Percentiles rank a stretch among this genome's conserved stretches.
Conservation (phyloP, 2,888 invertebrate species). For the Ochropleura leucogaster region DNA sequence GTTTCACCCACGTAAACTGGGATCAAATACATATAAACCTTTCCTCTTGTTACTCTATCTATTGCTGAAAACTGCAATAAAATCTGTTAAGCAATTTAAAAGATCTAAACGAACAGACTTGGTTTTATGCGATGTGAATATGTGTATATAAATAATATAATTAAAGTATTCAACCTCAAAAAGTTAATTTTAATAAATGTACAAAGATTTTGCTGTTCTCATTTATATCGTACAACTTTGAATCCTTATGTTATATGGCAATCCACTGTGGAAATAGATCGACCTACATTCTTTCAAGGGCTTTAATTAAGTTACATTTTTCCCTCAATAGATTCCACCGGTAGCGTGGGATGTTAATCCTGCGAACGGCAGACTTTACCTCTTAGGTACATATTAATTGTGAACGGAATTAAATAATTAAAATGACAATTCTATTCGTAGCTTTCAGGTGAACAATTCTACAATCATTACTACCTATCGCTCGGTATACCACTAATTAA, state of each 20-base stretch:
- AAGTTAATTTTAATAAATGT: background rate
- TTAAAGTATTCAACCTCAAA: too few relatives aligned
- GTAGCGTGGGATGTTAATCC: slow-evolving; percentile 32
- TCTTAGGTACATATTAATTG: background rate
- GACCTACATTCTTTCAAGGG: slow-evolving; percentile 20
- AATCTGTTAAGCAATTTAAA: too few relatives aligned
- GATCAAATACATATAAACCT: too few relatives aligned
- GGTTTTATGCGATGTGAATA: too few relatives aligned
- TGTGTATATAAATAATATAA: too few relatives aligned
- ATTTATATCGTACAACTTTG: background rate
- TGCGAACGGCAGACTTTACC: background rate
- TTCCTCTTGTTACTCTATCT: too few relatives aligned
- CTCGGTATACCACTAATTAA: slow-evolving; percentile 40
- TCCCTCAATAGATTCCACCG: slow-evolving; percentile 7
- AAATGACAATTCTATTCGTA: background rate
- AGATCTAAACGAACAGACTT: too few relatives aligned
- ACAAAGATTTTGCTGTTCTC: background rate
- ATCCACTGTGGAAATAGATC: slow-evolving; percentile 23
- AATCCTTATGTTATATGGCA: background rate
- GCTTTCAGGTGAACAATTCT: slow-evolving; percentile 3
- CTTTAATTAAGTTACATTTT: slow-evolving; percentile 26
- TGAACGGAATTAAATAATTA: slow-evolving; percentile 9
- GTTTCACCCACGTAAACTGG: too few relatives aligned
- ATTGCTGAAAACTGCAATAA: too few relatives aligned
- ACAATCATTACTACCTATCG: background rate